phyloP scores from a whole-genome alignment of 2,113 vertebrate species.

The Platysteira castanea region DNA sequence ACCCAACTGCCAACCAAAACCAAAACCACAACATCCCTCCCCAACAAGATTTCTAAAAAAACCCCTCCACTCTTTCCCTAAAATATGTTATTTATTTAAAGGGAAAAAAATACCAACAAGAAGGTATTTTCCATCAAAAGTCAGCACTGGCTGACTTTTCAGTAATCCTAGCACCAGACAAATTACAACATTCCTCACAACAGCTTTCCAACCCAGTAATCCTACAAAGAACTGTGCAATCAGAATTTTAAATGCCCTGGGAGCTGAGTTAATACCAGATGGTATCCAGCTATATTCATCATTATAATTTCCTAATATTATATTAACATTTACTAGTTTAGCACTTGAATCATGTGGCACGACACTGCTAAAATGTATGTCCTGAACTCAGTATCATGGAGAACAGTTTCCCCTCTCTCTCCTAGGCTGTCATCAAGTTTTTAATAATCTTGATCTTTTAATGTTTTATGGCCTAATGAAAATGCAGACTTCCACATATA shows the following conservation, averaged over 20 bases:
- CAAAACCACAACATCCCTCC: not conserved
- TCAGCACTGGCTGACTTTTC: not conserved
- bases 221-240: conserved; percentile 23
- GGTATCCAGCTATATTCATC: conserved; percentile 40
- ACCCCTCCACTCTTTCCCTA: not conserved
- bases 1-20: not conserved
- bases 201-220: conserved; percentile 23
- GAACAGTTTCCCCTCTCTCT: not conserved
- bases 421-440: not conserved
- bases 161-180: not conserved
- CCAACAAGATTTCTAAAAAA: fast-evolving
- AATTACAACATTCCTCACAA: conserved; percentile 8
- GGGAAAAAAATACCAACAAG: too few relatives aligned
- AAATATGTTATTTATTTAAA: not conserved
- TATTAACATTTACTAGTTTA: conserved; percentile 50
- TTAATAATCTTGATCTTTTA: conserved; percentile 8
- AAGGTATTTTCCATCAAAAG: not conserved
- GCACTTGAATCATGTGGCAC: not conserved
- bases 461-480: not conserved
- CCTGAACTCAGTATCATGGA: not conserved
- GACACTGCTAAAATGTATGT: not conserved
- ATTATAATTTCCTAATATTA: conserved; percentile 49
- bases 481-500: not conserved
- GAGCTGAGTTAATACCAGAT: conserved; percentile 45
- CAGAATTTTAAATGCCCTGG: conserved; percentile 39